These are phyloP conservation scores for Enteromius viviparus DNA, from an alignment of 2,797 vertebrate species.

Conservation along the genomic window DNA sequence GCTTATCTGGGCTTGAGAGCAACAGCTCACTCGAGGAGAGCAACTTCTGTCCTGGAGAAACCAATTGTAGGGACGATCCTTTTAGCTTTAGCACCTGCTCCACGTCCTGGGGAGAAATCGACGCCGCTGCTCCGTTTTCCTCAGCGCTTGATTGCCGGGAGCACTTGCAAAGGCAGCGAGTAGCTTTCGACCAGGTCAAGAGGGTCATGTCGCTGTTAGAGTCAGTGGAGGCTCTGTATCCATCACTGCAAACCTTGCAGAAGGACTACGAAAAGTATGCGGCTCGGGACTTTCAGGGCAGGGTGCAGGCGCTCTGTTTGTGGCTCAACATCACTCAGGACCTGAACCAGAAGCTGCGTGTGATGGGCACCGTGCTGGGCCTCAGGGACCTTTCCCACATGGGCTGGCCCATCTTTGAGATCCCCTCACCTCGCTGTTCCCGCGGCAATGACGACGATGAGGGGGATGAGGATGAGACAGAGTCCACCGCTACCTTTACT, in stretches of 20 bases:
- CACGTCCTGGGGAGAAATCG: constrained; percentile 65
- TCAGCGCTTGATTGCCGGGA: constrained; percentile 82
- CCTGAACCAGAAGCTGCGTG: constrained; percentile 96
- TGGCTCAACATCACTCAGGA: constrained; percentile 99
- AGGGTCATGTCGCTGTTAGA: constrained; percentile 95
- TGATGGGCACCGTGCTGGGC: constrained; percentile 98
- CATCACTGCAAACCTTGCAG: constrained; percentile 95
- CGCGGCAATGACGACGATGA: constrained; percentile 82
- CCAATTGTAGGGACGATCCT: constrained; percentile 70
- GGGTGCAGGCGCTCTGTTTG: constrained; percentile 98
- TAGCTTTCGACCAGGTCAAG: constrained; percentile 97
- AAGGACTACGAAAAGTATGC: constrained; percentile 97
- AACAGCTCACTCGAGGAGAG: constrained; percentile 40
- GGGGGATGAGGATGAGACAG: constrained; percentile 73
- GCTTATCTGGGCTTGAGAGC: constrained; percentile 69
- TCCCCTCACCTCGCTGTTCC: constrained; percentile 91
- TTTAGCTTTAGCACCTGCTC: constrained; percentile 73
- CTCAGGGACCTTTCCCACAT: constrained; percentile 92
- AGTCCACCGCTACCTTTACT: constrained; percentile 81
- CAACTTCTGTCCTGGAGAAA: constrained; percentile 63
- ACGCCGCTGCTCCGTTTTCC: constrained; percentile 74
- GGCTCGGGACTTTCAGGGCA: constrained; percentile 95
- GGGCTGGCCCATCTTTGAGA: constrained; percentile 99
- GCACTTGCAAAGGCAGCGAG: constrained; percentile 90
- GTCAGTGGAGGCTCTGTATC: constrained; percentile 96